Evolutionary conservation across 1,140 invertebrate species (phyloP).

Genomic region (Habropoda laboriosa): DNA sequence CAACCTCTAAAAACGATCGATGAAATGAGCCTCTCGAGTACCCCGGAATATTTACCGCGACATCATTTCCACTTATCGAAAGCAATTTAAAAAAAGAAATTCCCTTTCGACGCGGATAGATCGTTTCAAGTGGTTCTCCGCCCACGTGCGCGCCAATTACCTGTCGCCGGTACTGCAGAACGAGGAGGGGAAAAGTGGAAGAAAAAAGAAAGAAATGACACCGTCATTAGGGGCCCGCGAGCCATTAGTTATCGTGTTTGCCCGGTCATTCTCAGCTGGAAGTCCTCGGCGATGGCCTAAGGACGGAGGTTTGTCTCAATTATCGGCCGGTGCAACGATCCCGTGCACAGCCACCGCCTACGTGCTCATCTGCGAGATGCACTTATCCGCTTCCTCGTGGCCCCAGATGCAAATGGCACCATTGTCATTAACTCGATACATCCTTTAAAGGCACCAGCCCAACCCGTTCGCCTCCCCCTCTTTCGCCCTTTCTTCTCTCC

Average conservation of each 20-base stretch:
- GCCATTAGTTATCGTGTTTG: conserved; percentile 48
- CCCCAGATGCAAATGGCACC: conserved; percentile 62
- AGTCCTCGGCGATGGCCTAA: conserved; percentile 47
- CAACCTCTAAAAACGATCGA: too few species aligned
- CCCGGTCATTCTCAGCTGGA: conserved; percentile 42
- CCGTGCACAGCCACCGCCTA: conserved; percentile 32
- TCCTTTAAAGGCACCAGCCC: conserved; percentile 60
- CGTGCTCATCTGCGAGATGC: conserved; percentile 46
- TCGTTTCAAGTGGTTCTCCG: conserved; percentile 10
- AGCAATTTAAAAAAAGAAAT: background rate
- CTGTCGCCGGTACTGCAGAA: conserved; percentile 26
- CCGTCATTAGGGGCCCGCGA: conserved; percentile 50
- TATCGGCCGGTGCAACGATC: conserved; percentile 61
- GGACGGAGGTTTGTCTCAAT: conserved; percentile 66
- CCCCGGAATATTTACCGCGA: too few species aligned
- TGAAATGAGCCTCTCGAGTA: too few species aligned
- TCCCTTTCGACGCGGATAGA: conserved; percentile 3
- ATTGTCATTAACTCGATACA: conserved; percentile 69
- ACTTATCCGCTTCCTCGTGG: conserved; percentile 65
- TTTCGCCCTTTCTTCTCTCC: conserved; percentile 30
- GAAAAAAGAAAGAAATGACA: conserved; percentile 21
- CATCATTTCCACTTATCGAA: background rate
- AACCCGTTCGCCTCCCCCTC: background rate
- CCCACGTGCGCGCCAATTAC: conserved; percentile 42
- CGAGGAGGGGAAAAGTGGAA: background rate